phyloP scores from a whole-genome alignment of 2,888 invertebrate genomes.

The Opisthograptis luteolata region DNA sequence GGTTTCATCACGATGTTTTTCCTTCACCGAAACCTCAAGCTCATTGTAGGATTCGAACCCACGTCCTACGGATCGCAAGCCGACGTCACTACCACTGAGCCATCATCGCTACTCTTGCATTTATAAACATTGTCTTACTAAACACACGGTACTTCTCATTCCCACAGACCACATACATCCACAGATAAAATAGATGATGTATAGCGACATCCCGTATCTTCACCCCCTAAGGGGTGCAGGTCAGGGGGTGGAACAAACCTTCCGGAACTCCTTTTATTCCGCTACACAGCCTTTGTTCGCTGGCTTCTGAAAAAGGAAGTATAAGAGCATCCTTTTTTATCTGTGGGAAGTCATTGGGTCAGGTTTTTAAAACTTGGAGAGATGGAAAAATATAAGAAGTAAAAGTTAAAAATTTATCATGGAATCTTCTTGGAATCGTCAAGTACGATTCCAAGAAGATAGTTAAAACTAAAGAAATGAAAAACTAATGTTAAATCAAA shows the following conservation, averaged over 20 bases:
- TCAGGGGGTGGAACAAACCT: slow-evolving; percentile 23
- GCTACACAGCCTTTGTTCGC: slow-evolving; percentile 59
- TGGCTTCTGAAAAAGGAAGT: slow-evolving; percentile 16
- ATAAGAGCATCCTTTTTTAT: slow-evolving; percentile 27
- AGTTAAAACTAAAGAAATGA: too few relatives aligned
- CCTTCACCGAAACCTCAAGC: too few relatives aligned
- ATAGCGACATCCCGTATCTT: slow-evolving; percentile 39
- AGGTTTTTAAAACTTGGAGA: slow-evolving; percentile 28
- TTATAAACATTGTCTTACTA: neutral
- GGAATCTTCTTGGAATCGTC: too few relatives aligned
- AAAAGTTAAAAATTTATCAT: too few relatives aligned
- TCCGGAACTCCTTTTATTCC: slow-evolving; percentile 51
- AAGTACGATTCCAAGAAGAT: too few relatives aligned
- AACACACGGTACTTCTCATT: slow-evolving; percentile 1
- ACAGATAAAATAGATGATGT: slow-evolving; percentile 25
- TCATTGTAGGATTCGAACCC: too few relatives aligned
- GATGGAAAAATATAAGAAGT: neutral
- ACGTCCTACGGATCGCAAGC: too few relatives aligned
- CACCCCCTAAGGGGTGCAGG: slow-evolving; percentile 24
- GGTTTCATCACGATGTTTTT: too few relatives aligned
- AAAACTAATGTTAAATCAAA: too few relatives aligned
- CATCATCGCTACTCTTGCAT: too few relatives aligned
- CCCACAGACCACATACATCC: slow-evolving; percentile 12
- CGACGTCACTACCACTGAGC: too few relatives aligned
- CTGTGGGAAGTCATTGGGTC: slow-evolving; percentile 43